Evolutionary conservation across 2,797 vertebrate species (phyloP).

Genomic region (Pampus argenteus): DNA sequence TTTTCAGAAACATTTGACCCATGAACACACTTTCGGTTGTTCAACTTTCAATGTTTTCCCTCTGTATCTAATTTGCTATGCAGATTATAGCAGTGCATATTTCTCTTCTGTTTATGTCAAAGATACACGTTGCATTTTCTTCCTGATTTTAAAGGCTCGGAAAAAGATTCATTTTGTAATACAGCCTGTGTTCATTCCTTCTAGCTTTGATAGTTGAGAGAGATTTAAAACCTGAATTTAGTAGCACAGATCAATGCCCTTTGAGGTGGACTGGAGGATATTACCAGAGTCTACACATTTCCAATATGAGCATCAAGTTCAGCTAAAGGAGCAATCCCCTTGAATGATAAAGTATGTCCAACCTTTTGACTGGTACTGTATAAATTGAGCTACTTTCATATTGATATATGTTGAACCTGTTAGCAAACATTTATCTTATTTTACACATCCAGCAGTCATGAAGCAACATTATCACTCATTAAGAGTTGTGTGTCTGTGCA

Average conservation of each 20-base stretch:
- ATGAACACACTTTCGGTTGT: neutral
- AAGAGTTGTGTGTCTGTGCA: no score
- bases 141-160: no score
- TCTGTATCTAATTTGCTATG: slow-evolving; percentile 2
- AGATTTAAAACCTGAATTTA: neutral
- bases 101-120: slow-evolving; percentile 5
- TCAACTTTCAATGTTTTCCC: neutral
- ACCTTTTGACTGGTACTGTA: no score
- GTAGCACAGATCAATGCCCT: neutral
- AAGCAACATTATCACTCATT: no score
- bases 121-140: neutral
- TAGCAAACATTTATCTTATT: no score
- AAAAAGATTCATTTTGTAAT: no score
- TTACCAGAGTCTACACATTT: neutral
- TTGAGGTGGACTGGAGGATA: neutral
- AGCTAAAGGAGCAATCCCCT: no score
- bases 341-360: no score
- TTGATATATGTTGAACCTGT: no score
- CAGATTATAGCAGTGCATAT: neutral
- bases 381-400: no score
- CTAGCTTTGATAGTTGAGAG: neutral
- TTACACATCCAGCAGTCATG: no score
- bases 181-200: no score
- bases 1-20: neutral
- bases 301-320: neutral